Evolutionary conservation across 2,113 vertebrate genomes (phyloP).

Genomic region (Clarias macrocephalus): DNA sequence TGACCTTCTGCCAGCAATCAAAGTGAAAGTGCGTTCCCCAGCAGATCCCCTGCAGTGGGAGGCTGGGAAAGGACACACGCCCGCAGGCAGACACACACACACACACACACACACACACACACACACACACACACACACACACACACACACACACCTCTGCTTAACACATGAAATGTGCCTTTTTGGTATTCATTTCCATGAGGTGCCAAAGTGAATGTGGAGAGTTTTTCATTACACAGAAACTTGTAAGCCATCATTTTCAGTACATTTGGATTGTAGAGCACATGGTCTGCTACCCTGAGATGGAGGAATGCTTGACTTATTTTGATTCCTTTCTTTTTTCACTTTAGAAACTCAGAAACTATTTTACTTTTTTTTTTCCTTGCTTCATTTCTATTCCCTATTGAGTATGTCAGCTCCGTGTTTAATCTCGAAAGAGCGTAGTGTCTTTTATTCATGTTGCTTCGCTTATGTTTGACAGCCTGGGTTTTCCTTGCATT

Average conservation of each 20-base stretch:
- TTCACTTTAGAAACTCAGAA: slow-evolving; percentile 43
- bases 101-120: not conserved
- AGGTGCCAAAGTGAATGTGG: slow-evolving; percentile 61
- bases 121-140: not conserved
- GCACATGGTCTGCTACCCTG: not conserved
- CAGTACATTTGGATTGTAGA: slow-evolving; percentile 28
- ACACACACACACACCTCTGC: slow-evolving; percentile 51
- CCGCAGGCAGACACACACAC: not conserved
- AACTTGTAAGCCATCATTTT: slow-evolving; percentile 52
- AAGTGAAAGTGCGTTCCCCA: slow-evolving; percentile 57
- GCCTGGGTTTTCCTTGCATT: slow-evolving; percentile 11
- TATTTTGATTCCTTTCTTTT: slow-evolving; percentile 37
- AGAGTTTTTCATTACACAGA: slow-evolving; percentile 65
- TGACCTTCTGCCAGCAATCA: slow-evolving; percentile 72
- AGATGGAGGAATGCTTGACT: slow-evolving; percentile 45
- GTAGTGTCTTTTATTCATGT: slow-evolving; percentile 5
- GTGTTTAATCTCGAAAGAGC: not conserved
- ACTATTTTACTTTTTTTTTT: slow-evolving; percentile 21
- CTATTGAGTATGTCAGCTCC: slow-evolving; percentile 2
- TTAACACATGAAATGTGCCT: slow-evolving; percentile 71
- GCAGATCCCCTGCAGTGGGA: slow-evolving; percentile 37
- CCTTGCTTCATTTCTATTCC: slow-evolving; percentile 5
- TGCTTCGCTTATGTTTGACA: slow-evolving; percentile 21
- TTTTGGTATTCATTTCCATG: slow-evolving; percentile 68
- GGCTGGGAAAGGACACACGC: slow-evolving; percentile 15